phyloP scores from a whole-genome alignment of 2,113 vertebrate genomes.

The Dissostichus mawsoni region DNA sequence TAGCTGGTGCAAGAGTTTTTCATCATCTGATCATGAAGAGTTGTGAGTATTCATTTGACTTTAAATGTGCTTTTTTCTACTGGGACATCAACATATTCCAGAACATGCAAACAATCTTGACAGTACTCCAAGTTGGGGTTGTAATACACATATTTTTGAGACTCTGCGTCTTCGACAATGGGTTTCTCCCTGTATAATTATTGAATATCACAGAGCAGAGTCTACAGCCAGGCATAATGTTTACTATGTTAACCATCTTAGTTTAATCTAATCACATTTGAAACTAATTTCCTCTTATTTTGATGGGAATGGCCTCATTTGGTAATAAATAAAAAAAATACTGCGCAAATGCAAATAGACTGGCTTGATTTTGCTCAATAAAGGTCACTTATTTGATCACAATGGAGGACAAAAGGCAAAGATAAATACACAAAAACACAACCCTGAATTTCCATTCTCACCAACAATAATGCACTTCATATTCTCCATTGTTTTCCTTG shows the following conservation, averaged over 20 bases:
- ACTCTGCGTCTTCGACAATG: neutral
- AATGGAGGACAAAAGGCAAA: neutral
- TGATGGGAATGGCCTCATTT: no score
- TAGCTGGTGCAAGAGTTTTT: neutral
- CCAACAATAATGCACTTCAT: constrained; percentile 7
- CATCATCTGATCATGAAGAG: no score
- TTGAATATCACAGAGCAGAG: neutral
- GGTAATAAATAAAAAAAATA: no score
- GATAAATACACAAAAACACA: neutral
- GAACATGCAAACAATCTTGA: neutral
- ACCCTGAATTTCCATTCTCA: neutral
- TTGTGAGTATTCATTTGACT: no score
- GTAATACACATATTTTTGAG: neutral
- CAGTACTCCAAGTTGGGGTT: no score
- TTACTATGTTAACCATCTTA: neutral
- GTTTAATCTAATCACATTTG: neutral
- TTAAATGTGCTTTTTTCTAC: no score
- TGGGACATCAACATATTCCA: no score
- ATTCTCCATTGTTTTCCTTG: constrained; percentile 16
- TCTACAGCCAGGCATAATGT: neutral
- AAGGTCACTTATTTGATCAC: neutral
- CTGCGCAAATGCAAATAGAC: no score
- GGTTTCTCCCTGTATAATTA: neutral
- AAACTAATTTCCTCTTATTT: no score
- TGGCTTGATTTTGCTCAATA: no score